These are phyloP conservation scores for Acanthosoma haemorrhoidale DNA, from an alignment of 2,888 invertebrate genomes.

Conservation along the genomic window DNA sequence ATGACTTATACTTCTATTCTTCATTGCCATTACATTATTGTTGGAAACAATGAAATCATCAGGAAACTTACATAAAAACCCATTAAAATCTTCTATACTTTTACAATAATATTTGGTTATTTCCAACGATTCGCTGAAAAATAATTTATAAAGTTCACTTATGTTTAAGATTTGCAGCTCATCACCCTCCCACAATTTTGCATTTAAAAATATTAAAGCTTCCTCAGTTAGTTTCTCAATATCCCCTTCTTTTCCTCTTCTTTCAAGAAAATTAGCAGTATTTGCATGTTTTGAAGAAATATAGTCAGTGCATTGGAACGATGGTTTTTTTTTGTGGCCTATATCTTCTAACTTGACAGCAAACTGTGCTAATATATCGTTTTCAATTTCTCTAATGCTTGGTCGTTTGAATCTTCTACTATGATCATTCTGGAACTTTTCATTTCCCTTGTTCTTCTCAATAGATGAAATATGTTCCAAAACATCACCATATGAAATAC, in stretches of 20 bases:
- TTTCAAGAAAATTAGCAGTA: no score
- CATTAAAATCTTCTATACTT: not conserved
- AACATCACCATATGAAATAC: no score
- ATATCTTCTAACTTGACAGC: not conserved
- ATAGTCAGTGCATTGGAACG: no score
- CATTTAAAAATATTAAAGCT: not conserved
- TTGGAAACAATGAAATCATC: not conserved
- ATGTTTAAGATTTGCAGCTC: not conserved
- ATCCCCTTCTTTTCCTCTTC: not conserved
- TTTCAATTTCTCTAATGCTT: not conserved
- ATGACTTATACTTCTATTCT: no score
- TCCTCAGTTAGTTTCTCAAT: not conserved
- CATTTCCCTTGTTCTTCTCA: no score
- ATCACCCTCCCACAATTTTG: not conserved
- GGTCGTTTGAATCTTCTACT: not conserved
- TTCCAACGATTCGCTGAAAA: not conserved
- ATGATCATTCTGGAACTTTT: not conserved
- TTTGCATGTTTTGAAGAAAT: no score
- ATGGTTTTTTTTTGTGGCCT: no score
- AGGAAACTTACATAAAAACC: not conserved
- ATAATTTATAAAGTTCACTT: not conserved
- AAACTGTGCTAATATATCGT: not conserved
- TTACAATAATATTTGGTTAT: not conserved
- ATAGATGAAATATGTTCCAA: no score
- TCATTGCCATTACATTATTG: not conserved